These are phyloP conservation scores for Sarcophaga rosellei DNA, from an alignment of 2,888 invertebrate genomes.

Conservation along the genomic window DNA sequence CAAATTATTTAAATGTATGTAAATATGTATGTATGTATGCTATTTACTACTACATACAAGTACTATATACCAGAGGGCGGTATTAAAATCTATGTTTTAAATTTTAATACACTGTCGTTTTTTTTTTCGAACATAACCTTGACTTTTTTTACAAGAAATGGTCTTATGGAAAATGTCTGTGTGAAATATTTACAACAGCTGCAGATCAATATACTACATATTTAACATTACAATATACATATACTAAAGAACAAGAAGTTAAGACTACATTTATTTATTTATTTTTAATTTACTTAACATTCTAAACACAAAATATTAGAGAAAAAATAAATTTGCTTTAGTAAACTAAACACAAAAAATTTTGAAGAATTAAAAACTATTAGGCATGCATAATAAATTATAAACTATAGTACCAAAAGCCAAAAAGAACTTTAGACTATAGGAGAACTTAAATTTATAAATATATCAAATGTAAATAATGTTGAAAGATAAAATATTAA, in stretches of 20 bases:
- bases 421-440: not conserved
- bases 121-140: constrained; percentile 22
- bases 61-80: not conserved
- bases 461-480: not conserved
- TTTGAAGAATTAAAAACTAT: constrained; percentile 30
- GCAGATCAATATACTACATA: not conserved
- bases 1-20: not conserved
- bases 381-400: constrained; percentile 25
- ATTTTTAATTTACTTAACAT: constrained; percentile 28
- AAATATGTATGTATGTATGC: too few relatives aligned
- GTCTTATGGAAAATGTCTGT: constrained; percentile 1
- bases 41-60: not conserved
- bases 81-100: not conserved
- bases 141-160: not conserved
- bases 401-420: not conserved
- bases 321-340: constrained; percentile 24
- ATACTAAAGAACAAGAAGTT: too few relatives aligned
- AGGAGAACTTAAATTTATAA: not conserved
- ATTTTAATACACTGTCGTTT: not conserved
- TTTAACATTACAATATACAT: not conserved
- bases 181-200: constrained; percentile 55
- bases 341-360: constrained; percentile 23
- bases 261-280: constrained; percentile 6
- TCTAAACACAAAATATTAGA: constrained; percentile 15
- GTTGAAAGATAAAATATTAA: not conserved